Evolutionary conservation across 1,140 invertebrate species (phyloP).

Genomic region (Papilio glaucus): DNA sequence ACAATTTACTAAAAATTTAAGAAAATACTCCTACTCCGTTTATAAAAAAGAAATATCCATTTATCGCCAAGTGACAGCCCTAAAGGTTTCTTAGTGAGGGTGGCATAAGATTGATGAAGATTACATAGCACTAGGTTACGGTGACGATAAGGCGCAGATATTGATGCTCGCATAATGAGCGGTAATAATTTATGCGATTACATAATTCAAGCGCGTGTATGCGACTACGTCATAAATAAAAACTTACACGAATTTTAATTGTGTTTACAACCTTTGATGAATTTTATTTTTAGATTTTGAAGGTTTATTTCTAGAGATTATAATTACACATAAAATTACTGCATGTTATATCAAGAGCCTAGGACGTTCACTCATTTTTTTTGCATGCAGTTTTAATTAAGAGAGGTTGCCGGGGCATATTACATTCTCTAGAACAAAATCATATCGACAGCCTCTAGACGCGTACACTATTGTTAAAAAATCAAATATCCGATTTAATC

Average conservation of each 20-base stretch:
- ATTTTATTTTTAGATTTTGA: too few species aligned
- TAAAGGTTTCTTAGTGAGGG: constrained; percentile 23
- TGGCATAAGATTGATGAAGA: constrained; percentile 59
- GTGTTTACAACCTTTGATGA: neutral
- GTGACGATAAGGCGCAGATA: constrained; percentile 47
- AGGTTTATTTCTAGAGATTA: neutral
- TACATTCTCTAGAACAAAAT: too few species aligned
- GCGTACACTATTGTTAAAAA: too few species aligned
- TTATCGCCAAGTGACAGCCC: constrained; percentile 28
- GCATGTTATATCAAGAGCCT: too few species aligned
- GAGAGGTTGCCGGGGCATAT: too few species aligned
- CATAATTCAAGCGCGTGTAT: constrained; percentile 26
- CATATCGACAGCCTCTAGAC: too few species aligned
- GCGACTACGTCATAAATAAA: constrained; percentile 16
- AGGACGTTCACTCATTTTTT: too few species aligned
- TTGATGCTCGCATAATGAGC: constrained; percentile 46
- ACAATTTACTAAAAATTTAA: neutral
- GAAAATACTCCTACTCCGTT: neutral
- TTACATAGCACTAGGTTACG: constrained; percentile 40
- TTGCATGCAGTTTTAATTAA: too few species aligned
- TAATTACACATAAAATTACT: too few species aligned
- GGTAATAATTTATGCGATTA: constrained; percentile 38
- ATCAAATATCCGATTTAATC: too few species aligned
- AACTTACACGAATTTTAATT: neutral
- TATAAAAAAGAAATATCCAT: constrained; percentile 16